phyloP scores from a whole-genome alignment of 2,113 vertebrate genomes.

The Oryzias javanicus region DNA sequence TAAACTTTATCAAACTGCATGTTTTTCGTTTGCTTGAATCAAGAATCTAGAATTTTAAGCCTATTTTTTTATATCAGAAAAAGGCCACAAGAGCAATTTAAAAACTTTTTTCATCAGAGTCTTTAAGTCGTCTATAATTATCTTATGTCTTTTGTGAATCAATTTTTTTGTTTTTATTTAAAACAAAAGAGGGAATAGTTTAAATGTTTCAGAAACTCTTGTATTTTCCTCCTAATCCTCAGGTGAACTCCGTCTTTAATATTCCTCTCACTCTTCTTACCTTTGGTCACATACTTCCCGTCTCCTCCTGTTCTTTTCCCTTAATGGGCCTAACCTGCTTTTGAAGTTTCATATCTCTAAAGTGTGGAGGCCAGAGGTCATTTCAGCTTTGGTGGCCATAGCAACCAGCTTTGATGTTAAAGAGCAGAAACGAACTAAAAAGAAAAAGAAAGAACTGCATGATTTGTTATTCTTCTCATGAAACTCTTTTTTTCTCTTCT shows the following conservation, averaged over 20 bases:
- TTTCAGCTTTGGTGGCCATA: slow-evolving; percentile 27
- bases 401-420: slow-evolving; percentile 26
- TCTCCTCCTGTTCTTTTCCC: not conserved
- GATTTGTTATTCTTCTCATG: too few relatives aligned
- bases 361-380: slow-evolving; percentile 6
- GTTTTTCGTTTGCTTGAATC: too few relatives aligned
- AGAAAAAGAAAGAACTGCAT: not conserved
- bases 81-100: too few relatives aligned
- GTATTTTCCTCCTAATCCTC: not conserved
- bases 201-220: too few relatives aligned
- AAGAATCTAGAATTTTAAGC: too few relatives aligned
- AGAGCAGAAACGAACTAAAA: slow-evolving; percentile 47
- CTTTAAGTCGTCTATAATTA: too few relatives aligned
- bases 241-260: slow-evolving; percentile 4
- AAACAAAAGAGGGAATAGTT: too few relatives aligned
- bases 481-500: not conserved
- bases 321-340: slow-evolving; percentile 5
- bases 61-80: too few relatives aligned
- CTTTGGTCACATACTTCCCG: not conserved
- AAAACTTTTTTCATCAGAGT: too few relatives aligned
- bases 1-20: too few relatives aligned
- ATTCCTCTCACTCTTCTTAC: slow-evolving; percentile 18
- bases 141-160: too few relatives aligned
- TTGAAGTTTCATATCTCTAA: slow-evolving; percentile 21
- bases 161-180: too few relatives aligned